Evolutionary conservation across 2,888 invertebrate species (phyloP), one percentile per base, ranked within the genome.

Genomic region (Lomographa bimaculata): DNA sequence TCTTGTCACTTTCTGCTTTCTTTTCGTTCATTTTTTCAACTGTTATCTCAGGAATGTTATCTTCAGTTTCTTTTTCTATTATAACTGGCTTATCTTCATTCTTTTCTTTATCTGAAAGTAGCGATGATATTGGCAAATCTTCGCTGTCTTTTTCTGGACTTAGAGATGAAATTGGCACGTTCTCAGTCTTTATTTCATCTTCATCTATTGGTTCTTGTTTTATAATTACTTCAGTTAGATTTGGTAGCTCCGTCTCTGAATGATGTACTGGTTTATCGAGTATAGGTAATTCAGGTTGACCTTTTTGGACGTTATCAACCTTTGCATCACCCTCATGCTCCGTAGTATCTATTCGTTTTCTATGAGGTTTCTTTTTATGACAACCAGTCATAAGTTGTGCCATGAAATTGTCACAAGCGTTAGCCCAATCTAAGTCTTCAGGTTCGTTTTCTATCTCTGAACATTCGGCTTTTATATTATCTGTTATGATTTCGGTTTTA

Each of bases 321-420:
- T 36, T 38, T 9, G 12, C 21, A 20, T 60, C 60, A 21, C 50
- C 60, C 33, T 79, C 79, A 55, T 36, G 71, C 29, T 75, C 75
- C 11, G 50, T 26, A 7, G 64, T 73, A 30, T 84, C 83, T 17
- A 57, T 45, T 42, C 90, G 90, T 81, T 90, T 91, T 73, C 87
- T 90, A 7, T 84, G 76, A 1, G 79, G 74, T 45, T 91, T 90
- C 66, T 92, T 93, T 71, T 91, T 92, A 30, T 84, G 85, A 34
- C 83, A 84, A 23, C 91, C 91, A 50, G 74, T 89, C 72, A 91
- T 91, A 25, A 96, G 76, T 74, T 95, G 94, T 69, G 95, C 94
- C 76, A 95, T 91, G 70, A 96, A 94, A 76, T 90, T 93, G 75
- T 95, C 94, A 79, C 95, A 95, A 7, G 95, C 91, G 63, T 89